A percentile compares a stretch with the other conserved stretches of the same genome.
phyloP scores from a whole-genome alignment of 2,888 invertebrate genomes.

The Melanargia galathea region DNA sequence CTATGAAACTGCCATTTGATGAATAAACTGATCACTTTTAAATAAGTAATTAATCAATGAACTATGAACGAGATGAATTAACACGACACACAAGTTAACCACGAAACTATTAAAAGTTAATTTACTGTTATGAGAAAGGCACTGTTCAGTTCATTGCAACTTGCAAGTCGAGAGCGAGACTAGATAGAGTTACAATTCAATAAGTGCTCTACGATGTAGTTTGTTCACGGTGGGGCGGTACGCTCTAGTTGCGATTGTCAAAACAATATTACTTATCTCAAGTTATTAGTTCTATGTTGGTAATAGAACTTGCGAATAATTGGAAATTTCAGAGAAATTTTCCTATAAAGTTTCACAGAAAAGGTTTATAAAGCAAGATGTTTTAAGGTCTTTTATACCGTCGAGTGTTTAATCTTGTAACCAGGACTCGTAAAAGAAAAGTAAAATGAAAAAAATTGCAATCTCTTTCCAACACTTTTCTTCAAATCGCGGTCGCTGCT shows the following conservation, averaged over 20 bases:
- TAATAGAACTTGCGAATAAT: background rate
- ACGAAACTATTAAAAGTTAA: slow-evolving; percentile 12
- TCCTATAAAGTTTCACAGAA: background rate
- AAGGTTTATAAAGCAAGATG: background rate
- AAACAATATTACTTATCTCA: background rate
- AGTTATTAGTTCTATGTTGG: background rate
- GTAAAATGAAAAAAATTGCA: background rate
- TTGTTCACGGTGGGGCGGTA: slow-evolving; percentile 3
- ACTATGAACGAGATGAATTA: slow-evolving; percentile 2
- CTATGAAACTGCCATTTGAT: no score
- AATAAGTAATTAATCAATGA: slow-evolving; percentile 6
- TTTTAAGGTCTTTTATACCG: background rate
- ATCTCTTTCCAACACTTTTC: background rate
- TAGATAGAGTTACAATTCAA: slow-evolving; percentile 17
- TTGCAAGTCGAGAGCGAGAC: slow-evolving; percentile 6
- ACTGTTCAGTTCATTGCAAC: slow-evolving; percentile 1
- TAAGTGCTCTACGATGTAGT: slow-evolving; percentile 6
- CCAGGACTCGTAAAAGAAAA: background rate
- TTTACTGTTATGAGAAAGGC: slow-evolving; percentile 5
- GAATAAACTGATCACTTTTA: no score
- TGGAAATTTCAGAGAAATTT: background rate
- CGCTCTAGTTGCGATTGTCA: slow-evolving; percentile 1
- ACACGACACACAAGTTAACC: background rate
- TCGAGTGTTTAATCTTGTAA: background rate
- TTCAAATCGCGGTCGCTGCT: background rate